Evolutionary conservation across 2,113 vertebrate species (phyloP), one percentile per base, ranked within the genome.

Genomic region (Egretta garzetta): DNA sequence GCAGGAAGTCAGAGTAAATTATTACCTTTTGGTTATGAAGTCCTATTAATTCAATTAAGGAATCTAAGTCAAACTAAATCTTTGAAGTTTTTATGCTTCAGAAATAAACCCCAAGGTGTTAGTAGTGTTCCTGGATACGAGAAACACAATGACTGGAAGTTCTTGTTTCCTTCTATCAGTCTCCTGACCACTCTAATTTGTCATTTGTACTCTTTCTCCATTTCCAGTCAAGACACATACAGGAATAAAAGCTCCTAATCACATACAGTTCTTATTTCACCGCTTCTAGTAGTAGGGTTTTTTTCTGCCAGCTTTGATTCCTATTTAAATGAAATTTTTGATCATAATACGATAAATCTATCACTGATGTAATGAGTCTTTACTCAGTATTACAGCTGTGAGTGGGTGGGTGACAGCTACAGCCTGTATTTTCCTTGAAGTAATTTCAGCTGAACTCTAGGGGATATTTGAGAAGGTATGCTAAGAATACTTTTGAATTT

Each of bases 401-500:
- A 95, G 52, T 62, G 18, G 82, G 32, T 81, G 55, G 64, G 33
- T 95, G 71, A 94, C 33, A 80, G n/a, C 70, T 85, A 83, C 19
- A 90, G 56, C 4, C 22, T 75, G 26, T 52, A 33, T 86, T 92
- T 92, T 93, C 68, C 79, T 88, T 80, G 13, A 83, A 95, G 52
- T 26, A 83, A 90, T 72, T 86, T 83, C 80, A 95, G 72, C 4
- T 26, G 39, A 90, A 64, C 12, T 93, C 32, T 39, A 93, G 59
- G 33, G 75, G 58, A 94, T 95, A 95, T 82, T 86, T 93, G 77
- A 95, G 56, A 80, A 37, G 50, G 14, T 20, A 94, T 41, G 24
- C 68, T 85, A 95, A 93, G 49, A 91, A 66, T 77, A 68, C 41
- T 93, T 86, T 64, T 91, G 21, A 59, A 93, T 94, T 70, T 92